A percentile compares a stretch with the other conserved stretches of the same genome.
Conservation (phyloP, 2,797 vertebrate genomes). For the Anomalospiza imberbis region DNA sequence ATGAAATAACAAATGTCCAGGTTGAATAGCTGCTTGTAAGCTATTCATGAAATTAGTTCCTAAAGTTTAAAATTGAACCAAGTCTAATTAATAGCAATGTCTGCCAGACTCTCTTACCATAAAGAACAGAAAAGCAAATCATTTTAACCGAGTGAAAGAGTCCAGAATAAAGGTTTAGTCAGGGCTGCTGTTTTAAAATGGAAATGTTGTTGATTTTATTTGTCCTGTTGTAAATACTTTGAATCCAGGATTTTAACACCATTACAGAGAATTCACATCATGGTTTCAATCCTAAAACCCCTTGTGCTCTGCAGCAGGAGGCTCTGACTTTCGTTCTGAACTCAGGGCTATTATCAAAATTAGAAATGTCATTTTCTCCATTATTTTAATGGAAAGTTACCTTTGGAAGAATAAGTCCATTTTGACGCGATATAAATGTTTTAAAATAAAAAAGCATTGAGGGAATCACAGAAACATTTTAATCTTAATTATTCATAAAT, state of each 20-base stretch:
- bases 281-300: neutral
- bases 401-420: constrained; percentile 80
- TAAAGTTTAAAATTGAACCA: constrained; percentile 3
- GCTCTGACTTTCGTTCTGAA: neutral
- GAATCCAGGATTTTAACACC: constrained; percentile 13
- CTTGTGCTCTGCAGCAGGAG: neutral
- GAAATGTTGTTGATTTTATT: constrained; percentile 40
- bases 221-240: constrained; percentile 44
- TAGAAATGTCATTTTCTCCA: constrained; percentile 70
- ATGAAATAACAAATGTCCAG: neutral
- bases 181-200: constrained; percentile 46
- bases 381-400: constrained; percentile 86
- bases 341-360: constrained; percentile 57
- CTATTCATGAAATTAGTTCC: neutral
- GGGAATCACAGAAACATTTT: constrained; percentile 86
- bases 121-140: constrained; percentile 52
- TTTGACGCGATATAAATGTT: constrained; percentile 85
- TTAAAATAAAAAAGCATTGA: constrained; percentile 82
- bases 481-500: constrained; percentile 88
- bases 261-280: neutral
- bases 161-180: constrained; percentile 27
- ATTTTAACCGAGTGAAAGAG: constrained; percentile 12
- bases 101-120: neutral
- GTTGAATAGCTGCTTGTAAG: neutral
- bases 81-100: neutral